Evolutionary conservation across 2,113 vertebrate genomes (phyloP), one percentile per base, ranked within the genome.

Genomic region (Carassius auratus): DNA sequence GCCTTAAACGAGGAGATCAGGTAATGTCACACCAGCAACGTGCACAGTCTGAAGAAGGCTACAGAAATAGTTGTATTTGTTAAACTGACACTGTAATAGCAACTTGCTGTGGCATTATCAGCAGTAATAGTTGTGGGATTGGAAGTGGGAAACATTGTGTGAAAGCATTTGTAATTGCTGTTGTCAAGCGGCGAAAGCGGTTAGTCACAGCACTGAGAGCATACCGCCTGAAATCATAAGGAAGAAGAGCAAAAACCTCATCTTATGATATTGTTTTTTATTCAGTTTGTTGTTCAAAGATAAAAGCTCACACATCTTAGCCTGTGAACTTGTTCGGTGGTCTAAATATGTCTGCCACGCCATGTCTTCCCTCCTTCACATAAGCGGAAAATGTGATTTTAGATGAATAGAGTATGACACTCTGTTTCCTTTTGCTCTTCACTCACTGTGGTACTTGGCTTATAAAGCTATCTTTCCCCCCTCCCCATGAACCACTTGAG

Each of bases 1-100:
- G 98, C 90, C 96, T 99, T 89, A 99, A 98, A 89, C 96, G 97
- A 85, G 98, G 98, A 86, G 98, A 99, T 90, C 98, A 99, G 96
- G 98, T 98, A 91, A 21, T 77, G 50, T 2, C 57, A 62, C 23
- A 36, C n/a, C 42, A 79, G 33, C 26, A 19, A 50, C 48, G 6
- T 66, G 5, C 76, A 57, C 0, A 17, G 36, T 52, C 21, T 38
- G 57, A 80, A 23, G 77, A 64, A 59, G 17, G 52, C 8, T 42
- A 80, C 59, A 64, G 13, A 81, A 48, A 66, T 45, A 66, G 59
- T 33, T 33, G 23, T 45, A 74, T 19, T 48, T 75, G 73, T 50
- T 75, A 26, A 45, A 75, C n/a, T 78, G 52, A 81, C 78, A 66
- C n/a, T 0, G 59, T 80, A 80, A 80, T 80, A 66, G 78, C 59